These are phyloP conservation scores for Tragelaphus strepsiceros DNA, from an alignment of 2,113 vertebrate species.

Conservation along the genomic window DNA sequence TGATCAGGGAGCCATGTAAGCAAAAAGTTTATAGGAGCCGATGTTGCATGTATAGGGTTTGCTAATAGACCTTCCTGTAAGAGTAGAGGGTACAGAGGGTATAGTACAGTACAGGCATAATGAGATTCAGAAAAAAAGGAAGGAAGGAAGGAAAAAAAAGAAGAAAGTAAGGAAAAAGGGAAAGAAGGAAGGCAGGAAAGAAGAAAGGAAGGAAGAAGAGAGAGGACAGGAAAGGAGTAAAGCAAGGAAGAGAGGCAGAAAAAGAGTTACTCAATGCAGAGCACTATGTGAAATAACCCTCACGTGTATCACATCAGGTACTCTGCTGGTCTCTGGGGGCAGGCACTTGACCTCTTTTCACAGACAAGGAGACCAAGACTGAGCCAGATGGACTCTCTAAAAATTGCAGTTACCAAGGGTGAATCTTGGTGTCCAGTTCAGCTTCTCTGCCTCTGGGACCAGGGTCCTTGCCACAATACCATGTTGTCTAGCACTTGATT, in stretches of 20 bases:
- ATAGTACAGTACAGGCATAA: not conserved
- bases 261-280: not conserved
- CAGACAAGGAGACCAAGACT: not conserved
- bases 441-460: not conserved
- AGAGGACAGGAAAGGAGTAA: not conserved
- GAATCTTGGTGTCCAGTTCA: not conserved
- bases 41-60: not conserved
- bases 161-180: not conserved
- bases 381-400: not conserved
- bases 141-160: no score
- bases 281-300: not conserved
- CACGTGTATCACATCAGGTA: not conserved
- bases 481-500: not conserved
- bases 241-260: not conserved
- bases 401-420: not conserved
- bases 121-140: not conserved
- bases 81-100: not conserved
- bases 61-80: not conserved
- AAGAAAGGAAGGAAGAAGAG: rapidly evolving
- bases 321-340: not conserved
- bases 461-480: not conserved
- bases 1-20: not conserved
- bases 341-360: not conserved
- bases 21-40: not conserved
- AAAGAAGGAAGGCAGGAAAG: not conserved